A percentile compares a stretch with the other conserved stretches of the same genome.
These are phyloP conservation scores for Oostethus manadensis DNA, from an alignment of 2,113 vertebrate genomes.

Conservation along the genomic window DNA sequence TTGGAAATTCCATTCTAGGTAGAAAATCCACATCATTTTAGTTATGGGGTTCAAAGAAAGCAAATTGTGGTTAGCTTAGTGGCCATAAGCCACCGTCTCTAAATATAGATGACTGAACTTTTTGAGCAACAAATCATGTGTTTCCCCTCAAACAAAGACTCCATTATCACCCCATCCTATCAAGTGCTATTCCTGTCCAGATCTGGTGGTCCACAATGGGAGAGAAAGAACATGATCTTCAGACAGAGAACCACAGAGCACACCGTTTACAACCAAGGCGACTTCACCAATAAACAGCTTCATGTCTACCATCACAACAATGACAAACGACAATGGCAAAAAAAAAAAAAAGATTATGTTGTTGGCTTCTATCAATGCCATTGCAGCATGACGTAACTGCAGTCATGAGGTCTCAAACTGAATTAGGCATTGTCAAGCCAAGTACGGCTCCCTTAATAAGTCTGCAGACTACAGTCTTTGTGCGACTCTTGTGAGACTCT, in stretches of 20 bases:
- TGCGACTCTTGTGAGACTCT: slow-evolving; percentile 2
- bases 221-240: slow-evolving; percentile 33
- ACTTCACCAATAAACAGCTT: slow-evolving; percentile 6
- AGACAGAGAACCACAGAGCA: slow-evolving; percentile 51
- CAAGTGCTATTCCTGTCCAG: slow-evolving; percentile 61
- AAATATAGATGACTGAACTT: not conserved
- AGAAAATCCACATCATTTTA: not conserved
- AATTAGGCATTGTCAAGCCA: slow-evolving; percentile 12
- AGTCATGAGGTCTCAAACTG: slow-evolving; percentile 35
- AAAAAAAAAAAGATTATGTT: not conserved
- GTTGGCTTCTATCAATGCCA: slow-evolving; percentile 1
- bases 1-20: slow-evolving; percentile 25
- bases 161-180: slow-evolving; percentile 19
- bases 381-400: slow-evolving; percentile 20
- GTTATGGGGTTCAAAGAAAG: not conserved
- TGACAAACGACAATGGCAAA: not conserved
- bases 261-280: slow-evolving; percentile 24
- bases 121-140: not conserved
- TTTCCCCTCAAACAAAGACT: slow-evolving; percentile 4
- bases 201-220: slow-evolving; percentile 40
- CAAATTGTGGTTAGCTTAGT: not conserved
- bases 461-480: slow-evolving; percentile 16
- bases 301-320: not conserved
- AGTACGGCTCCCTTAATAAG: slow-evolving; percentile 17
- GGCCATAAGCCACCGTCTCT: not conserved